Evolutionary conservation across 1,140 invertebrate genomes (phyloP), one percentile per base, ranked within the genome.

Genomic region (Dendrolimus kikuchii): DNA sequence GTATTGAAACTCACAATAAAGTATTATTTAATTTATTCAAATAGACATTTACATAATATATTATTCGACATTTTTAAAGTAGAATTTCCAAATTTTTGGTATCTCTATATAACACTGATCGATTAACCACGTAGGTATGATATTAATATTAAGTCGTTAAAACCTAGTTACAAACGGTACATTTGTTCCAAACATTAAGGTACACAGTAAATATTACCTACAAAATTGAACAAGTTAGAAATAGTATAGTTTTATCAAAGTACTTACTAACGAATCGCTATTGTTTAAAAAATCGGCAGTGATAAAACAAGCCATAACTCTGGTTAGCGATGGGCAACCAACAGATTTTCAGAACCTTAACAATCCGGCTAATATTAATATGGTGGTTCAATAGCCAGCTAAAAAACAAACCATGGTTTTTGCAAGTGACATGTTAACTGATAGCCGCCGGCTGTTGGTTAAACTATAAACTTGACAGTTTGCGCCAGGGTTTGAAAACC

Each of bases 181-280:
- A 82, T 74, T 76, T 81, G 70, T 77, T 81, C 77, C 80, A 83
- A 82, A 83, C 77, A 77, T 82, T 78, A 77, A 83, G 79, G 78
- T 85, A 86, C 82, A 82, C 70, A 74, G 74, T 83, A 82, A 80
- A 86, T 77, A 86, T 81, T 74, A 81, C 66, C 82, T 84, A 86
- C 81, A 82, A 86, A 83, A 86, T 84, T 84, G 81, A 86, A 83
- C 80, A 77, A 78, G 74, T 84, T 82, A 84, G 77, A 86, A 81
- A 84, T 84, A 81, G 81, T 86, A 86, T 81, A 86, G 60, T 75
- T 74, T 82, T 68, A 86, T 86, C 79, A 86, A 86, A 86, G 77
- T 65, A 69, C 77, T 81, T 81, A 81, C 62, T 71, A 71, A 69
- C 73, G 74, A 68, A 60, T 66, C 65, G 60, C 74, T 70, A 69